Conservation (phyloP, 2,797 vertebrate genomes). For the Esox lucius region DNA sequence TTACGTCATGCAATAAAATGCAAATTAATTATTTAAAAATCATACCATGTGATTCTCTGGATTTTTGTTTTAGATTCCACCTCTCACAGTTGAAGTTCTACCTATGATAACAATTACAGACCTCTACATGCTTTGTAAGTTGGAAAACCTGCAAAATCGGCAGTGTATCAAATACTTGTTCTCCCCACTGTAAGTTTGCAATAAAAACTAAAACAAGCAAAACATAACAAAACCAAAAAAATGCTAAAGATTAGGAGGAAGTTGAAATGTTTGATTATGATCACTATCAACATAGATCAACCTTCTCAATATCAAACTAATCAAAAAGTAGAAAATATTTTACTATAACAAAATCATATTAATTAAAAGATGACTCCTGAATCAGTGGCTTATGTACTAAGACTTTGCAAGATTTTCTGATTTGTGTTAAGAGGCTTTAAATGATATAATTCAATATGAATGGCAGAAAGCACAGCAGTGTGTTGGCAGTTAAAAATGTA, state of each 20-base stretch:
- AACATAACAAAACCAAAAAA: slow-evolving; percentile 29
- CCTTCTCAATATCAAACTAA: slow-evolving; percentile 21
- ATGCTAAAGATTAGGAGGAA: slow-evolving; percentile 40
- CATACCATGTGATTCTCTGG: no score
- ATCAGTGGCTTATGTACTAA: slow-evolving; percentile 64
- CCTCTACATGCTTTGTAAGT: no score
- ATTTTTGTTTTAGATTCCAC: no score
- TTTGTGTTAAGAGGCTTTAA: slow-evolving; percentile 41
- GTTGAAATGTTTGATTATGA: slow-evolving; percentile 5
- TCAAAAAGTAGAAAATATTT: slow-evolving; percentile 48
- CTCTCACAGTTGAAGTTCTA: no score
- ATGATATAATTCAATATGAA: slow-evolving; percentile 61
- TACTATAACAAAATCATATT: slow-evolving; percentile 42
- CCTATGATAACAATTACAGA: no score
- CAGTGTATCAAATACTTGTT: no score
- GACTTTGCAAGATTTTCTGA: slow-evolving; percentile 59
- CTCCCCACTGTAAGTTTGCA: no score
- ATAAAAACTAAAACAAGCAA: slow-evolving; percentile 36
- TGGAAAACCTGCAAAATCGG: no score
- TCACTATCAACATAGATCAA: slow-evolving; percentile 34
- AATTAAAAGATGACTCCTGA: slow-evolving; percentile 31
- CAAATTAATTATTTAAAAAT: no score
- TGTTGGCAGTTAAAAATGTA: slow-evolving; percentile 39
- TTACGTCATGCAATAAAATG: no score
- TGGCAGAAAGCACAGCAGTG: slow-evolving; percentile 59